Base-by-base conservation (phyloP, 2,113 vertebrate genomes). In the Sceloporus tristichus region DNA sequence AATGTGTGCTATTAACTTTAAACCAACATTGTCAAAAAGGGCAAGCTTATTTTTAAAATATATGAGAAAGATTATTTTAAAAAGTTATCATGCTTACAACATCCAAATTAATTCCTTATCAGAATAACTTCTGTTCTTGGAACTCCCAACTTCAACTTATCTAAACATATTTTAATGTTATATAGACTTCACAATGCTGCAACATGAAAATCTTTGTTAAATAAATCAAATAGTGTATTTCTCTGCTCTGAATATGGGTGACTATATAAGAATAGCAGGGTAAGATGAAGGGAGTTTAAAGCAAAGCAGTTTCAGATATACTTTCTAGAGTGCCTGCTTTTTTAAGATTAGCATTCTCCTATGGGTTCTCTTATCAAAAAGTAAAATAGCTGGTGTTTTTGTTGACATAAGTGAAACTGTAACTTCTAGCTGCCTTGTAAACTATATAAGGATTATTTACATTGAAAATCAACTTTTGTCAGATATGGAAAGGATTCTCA, bases 11-110 rank as follows among this genome's bases (percentile, higher is more conserved):
- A 54, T 66, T 59, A 81, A 21, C 62, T 82, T 88, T 29, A 76
- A 84, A 92, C 82, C 68, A 70, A 78, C n/a, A 90, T 78, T 90
- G 74, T 90, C 79, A 85, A 78, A 16, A 8, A 90, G 91, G 79
- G 74, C 75, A 77, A 84, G 14, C 86, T 92, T 82, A 75, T 85
- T 93, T 88, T 80, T 74, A 81, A 86, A n/a, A 77, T 54, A 79
- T 27, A 71, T 56, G 77, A 87, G 5, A 74, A 73, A 54, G 25
- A n/a, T 71, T 79, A 56, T 85, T 62, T 59, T 59, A 18, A 18
- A 14, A 18, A 62, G 18, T 82, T 70, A 27, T 25, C 42, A 14
- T 53, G 66, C 19, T 29, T 82, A 59, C 59, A 83, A 65, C 34
- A 19, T 90, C 74, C 56, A 90, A 88, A 79, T 87, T 81, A 85